A percentile compares a stretch with the other conserved stretches of the same genome.
phyloP scores from a whole-genome alignment of 2,888 invertebrate genomes.

The Meteorus colon region DNA sequence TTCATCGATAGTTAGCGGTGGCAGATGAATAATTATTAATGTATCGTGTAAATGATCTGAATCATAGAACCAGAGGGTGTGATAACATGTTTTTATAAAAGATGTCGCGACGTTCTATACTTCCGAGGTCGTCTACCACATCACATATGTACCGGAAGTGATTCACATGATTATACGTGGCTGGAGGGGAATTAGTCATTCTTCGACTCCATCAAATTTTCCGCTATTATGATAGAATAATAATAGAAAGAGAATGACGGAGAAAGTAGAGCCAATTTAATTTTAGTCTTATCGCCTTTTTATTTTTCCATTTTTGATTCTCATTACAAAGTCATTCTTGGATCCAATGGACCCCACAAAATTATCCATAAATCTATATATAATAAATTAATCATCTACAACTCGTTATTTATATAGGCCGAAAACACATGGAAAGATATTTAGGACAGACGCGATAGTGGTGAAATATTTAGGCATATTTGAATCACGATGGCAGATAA shows the following conservation, averaged over 20 bases:
- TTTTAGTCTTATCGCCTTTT: not conserved
- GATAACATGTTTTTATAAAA: not conserved
- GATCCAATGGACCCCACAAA: not conserved
- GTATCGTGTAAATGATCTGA: not conserved
- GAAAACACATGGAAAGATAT: not conserved
- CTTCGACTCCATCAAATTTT: not conserved
- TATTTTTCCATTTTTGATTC: not conserved
- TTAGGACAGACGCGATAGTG: not conserved
- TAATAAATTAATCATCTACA: not conserved
- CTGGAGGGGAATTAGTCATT: slow-evolving; percentile 29
- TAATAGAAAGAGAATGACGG: not conserved
- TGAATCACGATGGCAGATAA: not conserved
- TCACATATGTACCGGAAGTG: slow-evolving; percentile 35
- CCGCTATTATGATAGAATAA: not conserved
- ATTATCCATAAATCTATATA: not conserved
- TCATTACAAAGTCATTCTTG: not conserved
- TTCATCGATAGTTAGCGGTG: not conserved
- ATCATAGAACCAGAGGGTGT: not conserved
- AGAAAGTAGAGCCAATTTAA: too few relatives aligned
- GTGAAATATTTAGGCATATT: not conserved
- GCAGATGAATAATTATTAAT: not conserved
- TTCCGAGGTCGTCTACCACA: slow-evolving; percentile 33
- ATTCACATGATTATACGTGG: slow-evolving; percentile 25
- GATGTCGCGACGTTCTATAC: slow-evolving; percentile 7
- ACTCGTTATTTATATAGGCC: not conserved